phyloP scores from a whole-genome alignment of 1,140 invertebrate species.

The Macrobrachium nipponense region DNA sequence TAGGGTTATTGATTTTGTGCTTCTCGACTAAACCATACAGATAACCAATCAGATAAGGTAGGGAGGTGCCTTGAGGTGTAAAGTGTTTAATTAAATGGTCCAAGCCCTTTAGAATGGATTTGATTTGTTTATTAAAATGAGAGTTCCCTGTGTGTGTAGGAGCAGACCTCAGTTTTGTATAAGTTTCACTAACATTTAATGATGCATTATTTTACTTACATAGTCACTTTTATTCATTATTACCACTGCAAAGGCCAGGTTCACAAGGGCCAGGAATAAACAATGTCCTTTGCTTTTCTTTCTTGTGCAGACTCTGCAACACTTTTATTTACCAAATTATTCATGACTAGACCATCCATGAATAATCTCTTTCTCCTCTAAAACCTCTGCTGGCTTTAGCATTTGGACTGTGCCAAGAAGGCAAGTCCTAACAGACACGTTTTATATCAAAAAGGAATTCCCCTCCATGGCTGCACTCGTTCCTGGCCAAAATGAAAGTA shows the following conservation, averaged over 20 bases:
- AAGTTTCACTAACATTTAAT: too few relatives aligned
- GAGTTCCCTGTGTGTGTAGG: too few relatives aligned
- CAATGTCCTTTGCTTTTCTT: slow-evolving; percentile 25
- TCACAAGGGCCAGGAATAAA: slow-evolving; percentile 32
- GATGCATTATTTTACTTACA: too few relatives aligned
- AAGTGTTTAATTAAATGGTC: too few relatives aligned
- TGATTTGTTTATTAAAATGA: too few relatives aligned
- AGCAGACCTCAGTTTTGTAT: too few relatives aligned
- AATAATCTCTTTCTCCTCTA: neutral
- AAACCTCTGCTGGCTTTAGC: neutral
- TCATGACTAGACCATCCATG: slow-evolving; percentile 5
- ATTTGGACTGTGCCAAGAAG: neutral
- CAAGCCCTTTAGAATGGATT: too few relatives aligned
- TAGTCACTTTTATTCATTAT: too few relatives aligned
- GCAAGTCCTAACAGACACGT: neutral
- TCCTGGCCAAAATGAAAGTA: slow-evolving; percentile 5
- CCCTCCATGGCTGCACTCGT: neutral
- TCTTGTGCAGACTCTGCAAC: slow-evolving; percentile 8
- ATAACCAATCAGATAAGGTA: too few relatives aligned
- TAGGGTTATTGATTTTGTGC: too few relatives aligned
- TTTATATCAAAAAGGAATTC: slow-evolving; percentile 9
- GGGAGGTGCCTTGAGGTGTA: too few relatives aligned
- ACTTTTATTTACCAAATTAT: slow-evolving; percentile 13
- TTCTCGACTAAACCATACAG: too few relatives aligned
- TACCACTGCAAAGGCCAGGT: slow-evolving; percentile 29